Evolutionary conservation across 2,113 vertebrate genomes (phyloP).

Genomic region (Nestor notabilis): DNA sequence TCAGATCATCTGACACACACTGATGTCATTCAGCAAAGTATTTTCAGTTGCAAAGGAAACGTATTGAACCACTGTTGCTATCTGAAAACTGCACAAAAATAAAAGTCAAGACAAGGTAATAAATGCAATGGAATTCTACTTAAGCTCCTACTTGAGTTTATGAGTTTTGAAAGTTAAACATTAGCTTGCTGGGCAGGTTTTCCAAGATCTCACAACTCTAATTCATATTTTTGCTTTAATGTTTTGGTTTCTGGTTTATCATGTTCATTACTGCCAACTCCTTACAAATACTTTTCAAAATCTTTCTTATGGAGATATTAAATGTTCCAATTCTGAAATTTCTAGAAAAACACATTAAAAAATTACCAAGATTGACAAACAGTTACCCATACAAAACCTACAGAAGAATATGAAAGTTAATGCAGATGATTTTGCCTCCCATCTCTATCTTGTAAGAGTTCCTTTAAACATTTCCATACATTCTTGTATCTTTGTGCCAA

Average conservation of each 20-base stretch:
- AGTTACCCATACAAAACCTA: not conserved
- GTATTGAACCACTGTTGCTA: not conserved
- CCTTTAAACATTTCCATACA: not conserved
- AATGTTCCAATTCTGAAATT: not conserved
- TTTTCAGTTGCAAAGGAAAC: not conserved
- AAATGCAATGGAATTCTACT: not conserved
- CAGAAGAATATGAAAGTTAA: not conserved
- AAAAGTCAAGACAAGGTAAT: not conserved
- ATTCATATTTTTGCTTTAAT: conserved; percentile 13
- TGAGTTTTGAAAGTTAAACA: not conserved
- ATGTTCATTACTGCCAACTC: not conserved
- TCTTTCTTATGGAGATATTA: not conserved
- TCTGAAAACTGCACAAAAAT: not conserved
- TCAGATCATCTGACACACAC: not conserved
- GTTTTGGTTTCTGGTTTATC: not conserved
- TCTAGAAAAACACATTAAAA: not conserved
- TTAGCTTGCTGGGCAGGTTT: not conserved
- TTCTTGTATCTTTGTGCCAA: not conserved
- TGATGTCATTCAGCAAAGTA: not conserved
- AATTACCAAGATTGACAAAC: not conserved
- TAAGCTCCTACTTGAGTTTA: not conserved
- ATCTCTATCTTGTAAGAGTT: not conserved
- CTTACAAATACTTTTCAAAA: not conserved
- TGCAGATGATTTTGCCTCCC: not conserved
- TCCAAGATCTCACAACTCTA: not conserved